Percentiles rank a stretch among this genome's conserved stretches.
Conservation (phyloP, 2,113 vertebrate species). For the Dromas ardeola region DNA sequence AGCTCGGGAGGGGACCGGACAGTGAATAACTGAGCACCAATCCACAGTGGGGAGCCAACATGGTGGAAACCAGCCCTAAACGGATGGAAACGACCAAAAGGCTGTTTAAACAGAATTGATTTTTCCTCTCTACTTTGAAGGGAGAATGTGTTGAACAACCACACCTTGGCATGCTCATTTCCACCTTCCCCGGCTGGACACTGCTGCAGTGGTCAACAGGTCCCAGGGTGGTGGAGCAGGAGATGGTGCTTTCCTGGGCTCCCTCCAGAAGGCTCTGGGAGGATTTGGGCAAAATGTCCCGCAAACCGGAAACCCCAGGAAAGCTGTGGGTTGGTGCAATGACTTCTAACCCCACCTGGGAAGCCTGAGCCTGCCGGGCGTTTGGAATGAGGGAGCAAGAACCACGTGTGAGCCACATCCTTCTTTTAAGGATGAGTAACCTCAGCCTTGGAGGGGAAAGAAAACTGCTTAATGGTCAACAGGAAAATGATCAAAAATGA, state of each 20-base stretch:
- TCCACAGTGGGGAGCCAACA: rapidly evolving
- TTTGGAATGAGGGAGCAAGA: not conserved
- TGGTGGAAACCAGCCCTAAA: not conserved
- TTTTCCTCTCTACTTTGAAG: not conserved
- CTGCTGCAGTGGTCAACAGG: not conserved
- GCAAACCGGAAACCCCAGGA: not conserved
- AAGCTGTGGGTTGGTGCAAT: not conserved
- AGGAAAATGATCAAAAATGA: not conserved
- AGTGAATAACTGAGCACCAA: not conserved
- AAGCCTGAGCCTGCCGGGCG: not conserved
- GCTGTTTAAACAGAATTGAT: not conserved
- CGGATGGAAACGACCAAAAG: not conserved
- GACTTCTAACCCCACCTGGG: not conserved
- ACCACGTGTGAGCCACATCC: not conserved
- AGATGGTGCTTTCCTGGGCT: not conserved
- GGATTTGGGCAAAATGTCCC: not conserved
- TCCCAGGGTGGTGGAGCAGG: not conserved
- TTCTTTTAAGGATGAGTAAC: not conserved
- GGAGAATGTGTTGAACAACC: not conserved
- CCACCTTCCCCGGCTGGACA: not conserved
- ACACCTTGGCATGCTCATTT: not conserved
- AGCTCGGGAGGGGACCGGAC: not conserved
- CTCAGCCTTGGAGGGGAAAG: not conserved
- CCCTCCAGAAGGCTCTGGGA: not conserved
- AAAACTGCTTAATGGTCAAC: not conserved